Percentiles rank a stretch among this genome's conserved stretches.
Evolutionary conservation across 2,888 invertebrate species (phyloP).

Genomic region (Ophion obscuratus): DNA sequence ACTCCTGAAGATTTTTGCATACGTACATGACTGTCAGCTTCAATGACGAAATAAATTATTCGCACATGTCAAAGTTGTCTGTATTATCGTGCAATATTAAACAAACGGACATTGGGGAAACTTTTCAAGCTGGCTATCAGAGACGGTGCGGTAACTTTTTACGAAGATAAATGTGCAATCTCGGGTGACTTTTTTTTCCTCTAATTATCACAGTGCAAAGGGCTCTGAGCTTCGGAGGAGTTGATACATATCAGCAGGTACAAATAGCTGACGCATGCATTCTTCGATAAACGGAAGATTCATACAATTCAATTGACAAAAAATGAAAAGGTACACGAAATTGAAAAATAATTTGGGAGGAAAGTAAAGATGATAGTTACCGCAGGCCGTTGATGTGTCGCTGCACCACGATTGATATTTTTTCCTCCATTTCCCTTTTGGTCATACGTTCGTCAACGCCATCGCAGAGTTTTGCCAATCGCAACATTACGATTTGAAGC

Average conservation of each 20-base stretch:
- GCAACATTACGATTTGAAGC: conserved; percentile 63
- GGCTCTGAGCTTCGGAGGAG: too few species aligned
- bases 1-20: conserved; percentile 37
- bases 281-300: too few species aligned
- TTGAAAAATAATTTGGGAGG: background rate
- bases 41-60: background rate
- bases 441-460: background rate
- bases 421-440: background rate
- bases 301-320: background rate
- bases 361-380: conserved; percentile 58
- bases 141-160: background rate
- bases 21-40: background rate
- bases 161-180: background rate
- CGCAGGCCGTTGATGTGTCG: conserved; percentile 68
- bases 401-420: conserved; percentile 62
- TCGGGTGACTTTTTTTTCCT: background rate
- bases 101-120: background rate
- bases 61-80: background rate
- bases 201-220: too few species aligned
- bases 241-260: too few species aligned
- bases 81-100: conserved; percentile 37
- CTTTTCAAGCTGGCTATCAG: background rate
- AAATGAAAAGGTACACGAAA: background rate
- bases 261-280: too few species aligned
- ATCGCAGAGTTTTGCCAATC: conserved; percentile 59